phyloP scores from a whole-genome alignment of 2,888 invertebrate species.

The Frankliniella intonsa region DNA sequence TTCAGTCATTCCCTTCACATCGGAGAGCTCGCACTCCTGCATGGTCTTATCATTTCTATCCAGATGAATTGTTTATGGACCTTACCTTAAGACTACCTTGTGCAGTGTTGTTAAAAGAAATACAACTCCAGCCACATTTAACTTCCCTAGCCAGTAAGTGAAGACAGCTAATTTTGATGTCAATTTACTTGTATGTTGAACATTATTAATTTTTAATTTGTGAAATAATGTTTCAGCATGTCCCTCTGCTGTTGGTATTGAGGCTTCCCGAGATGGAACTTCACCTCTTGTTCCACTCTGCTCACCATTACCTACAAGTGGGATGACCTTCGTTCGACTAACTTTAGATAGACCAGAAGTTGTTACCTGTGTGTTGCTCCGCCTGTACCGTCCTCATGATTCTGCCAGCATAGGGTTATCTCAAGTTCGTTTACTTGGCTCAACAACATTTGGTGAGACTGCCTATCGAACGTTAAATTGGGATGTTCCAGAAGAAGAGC shows the following conservation, averaged over 20 bases:
- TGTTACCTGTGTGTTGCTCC: conserved; percentile 73
- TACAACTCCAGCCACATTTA: conserved; percentile 80
- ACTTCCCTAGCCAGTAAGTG: conserved; percentile 70
- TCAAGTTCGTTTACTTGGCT: conserved; percentile 79
- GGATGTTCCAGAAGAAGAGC: conserved; percentile 53
- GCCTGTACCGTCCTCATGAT: conserved; percentile 78
- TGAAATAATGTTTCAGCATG: conserved; percentile 58
- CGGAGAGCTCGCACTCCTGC: conserved; percentile 82
- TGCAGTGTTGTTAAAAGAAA: conserved; percentile 80
- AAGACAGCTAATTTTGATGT: conserved; percentile 20
- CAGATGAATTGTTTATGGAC: conserved; percentile 83
- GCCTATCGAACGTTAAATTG: conserved; percentile 43
- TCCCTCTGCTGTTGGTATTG: conserved; percentile 82
- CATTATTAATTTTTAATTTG: neutral
- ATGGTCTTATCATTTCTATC: conserved; percentile 96
- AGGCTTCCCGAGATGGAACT: conserved; percentile 76
- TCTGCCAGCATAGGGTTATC: conserved; percentile 85
- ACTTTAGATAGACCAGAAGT: conserved; percentile 79
- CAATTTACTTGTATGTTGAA: neutral
- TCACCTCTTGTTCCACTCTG: conserved; percentile 74
- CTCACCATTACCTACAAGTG: conserved; percentile 79
- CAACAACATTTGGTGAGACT: conserved; percentile 72
- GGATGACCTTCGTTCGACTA: conserved; percentile 80
- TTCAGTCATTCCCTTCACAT: conserved; percentile 75
- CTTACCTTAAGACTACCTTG: conserved; percentile 81